A percentile compares a stretch with the other conserved stretches of the same genome.
Conservation (phyloP, 2,888 invertebrate species). For the Agonopterix heracliana region DNA sequence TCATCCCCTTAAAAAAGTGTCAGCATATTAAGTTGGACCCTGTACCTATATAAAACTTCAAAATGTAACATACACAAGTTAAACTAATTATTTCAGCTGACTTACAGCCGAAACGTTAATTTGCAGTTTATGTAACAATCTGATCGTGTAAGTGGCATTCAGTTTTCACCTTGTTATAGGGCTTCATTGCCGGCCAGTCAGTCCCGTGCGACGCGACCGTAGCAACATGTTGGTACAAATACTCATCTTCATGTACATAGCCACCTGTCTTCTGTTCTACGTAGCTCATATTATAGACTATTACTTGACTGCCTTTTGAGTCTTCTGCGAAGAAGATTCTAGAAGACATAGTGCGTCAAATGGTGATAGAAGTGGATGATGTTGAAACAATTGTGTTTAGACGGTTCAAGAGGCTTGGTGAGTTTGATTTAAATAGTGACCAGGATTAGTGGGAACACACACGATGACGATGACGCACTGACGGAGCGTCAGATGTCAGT, state of each 20-base stretch:
- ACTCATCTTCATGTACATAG: slow-evolving; percentile 70
- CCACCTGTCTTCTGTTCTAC: slow-evolving; percentile 64
- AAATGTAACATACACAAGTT: background rate
- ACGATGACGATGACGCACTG: too few relatives aligned
- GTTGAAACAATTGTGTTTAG: slow-evolving; percentile 15
- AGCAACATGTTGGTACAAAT: slow-evolving; percentile 68
- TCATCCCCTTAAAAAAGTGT: too few relatives aligned
- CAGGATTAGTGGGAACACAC: too few relatives aligned
- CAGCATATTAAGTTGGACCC: too few relatives aligned
- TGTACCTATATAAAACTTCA: background rate
- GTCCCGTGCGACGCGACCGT: slow-evolving; percentile 11
- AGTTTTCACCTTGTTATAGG: slow-evolving; percentile 25
- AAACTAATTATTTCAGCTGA: background rate
- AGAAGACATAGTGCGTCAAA: slow-evolving; percentile 18
- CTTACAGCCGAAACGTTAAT: background rate
- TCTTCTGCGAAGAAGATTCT: slow-evolving; percentile 4
- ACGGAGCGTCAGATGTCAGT: too few relatives aligned
- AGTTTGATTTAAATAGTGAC: slow-evolving; percentile 22
- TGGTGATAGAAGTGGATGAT: slow-evolving; percentile 17
- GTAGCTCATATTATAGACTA: slow-evolving; percentile 68
- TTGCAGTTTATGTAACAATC: slow-evolving; percentile 3
- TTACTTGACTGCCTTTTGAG: slow-evolving; percentile 46
- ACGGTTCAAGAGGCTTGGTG: slow-evolving; percentile 39
- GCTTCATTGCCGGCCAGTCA: slow-evolving; percentile 26
- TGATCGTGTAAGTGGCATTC: slow-evolving; percentile 10